Evolutionary conservation across 2,113 vertebrate species (phyloP), one percentile per base, ranked within the genome.

Genomic region (Octodon degus): DNA sequence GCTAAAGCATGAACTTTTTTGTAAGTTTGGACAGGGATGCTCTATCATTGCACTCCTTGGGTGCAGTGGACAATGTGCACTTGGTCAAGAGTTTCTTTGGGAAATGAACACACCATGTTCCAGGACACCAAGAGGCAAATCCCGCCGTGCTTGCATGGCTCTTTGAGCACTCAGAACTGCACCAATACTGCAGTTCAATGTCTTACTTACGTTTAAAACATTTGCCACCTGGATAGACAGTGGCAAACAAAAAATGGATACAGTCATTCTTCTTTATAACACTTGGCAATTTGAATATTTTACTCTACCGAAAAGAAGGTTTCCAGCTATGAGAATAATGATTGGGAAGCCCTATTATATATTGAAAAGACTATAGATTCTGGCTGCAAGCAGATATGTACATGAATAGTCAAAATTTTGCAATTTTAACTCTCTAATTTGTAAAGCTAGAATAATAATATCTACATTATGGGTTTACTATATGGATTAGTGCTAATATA

Each of bases 241-340:
- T 67, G 88, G 22, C 34, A 92, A 89, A 74, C 16, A 79, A 17
- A 67, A 90, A 90, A 70, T 27, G 25, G 72, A 60, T 60, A 58
- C 7, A 60, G 76, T 68, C 70, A 25, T 86, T 89, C n/a, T 90
- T 37, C 53, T 25, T 86, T 81, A 68, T 53, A 63, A 79, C 2
- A 37, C 25, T 16, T 83, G 50, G 30, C 3, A 86, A 58, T 80
- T 82, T 68, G 55, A 14, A 0, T 86, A 65, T 86, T 91, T 95
- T 84, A 24, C 25, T 16, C 32, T 84, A 5, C 63, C 43, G 55
- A 85, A 34, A 43, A 14, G n/a, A 82, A 53, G n/a, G 65, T 93
- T 92, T 97, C 37, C 22, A 89, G 43, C 22, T 60, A 34, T 53
- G 89, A 90, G 9, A 81, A 53, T 34, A 94, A 60, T 68, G 60